Base-by-base conservation (phyloP, 2,113 vertebrate species). In the Columba janthina region DNA sequence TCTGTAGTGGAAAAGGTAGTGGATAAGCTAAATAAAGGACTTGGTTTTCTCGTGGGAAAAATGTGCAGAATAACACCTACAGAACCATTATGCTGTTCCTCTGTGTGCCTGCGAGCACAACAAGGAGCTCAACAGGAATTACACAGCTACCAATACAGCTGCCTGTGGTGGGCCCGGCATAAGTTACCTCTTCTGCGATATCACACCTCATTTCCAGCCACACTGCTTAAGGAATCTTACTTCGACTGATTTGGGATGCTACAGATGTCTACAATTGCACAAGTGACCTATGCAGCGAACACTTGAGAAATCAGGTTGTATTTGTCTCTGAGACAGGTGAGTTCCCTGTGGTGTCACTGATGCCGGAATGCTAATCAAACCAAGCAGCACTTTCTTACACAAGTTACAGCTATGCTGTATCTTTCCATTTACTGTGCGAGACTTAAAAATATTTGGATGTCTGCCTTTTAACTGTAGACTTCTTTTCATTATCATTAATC, bases 281-380 rank as follows among this genome's bases (percentile, higher is more conserved):
- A 48, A 42, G 16, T 21, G 54, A 83, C 36, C 50, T 32, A 11
- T 0, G 0, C 54, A 46, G 44, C 19, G 44, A 38, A 32, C 15
- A 32, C 11, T 11, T 60, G 34, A 78, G 7, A 74, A 65, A 82
- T 5, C 0, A 1, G 31, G 14, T 46, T 22, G 6, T 15, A 40
- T 42, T 78, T 74, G 18, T 74, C 40, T 48, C 51, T 54, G 65
- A 36, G 34, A 74, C 29, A 32, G 13, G 15, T 71, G 28, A 56
- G 15, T 4, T 10, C 7, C 34, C 25, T 64, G 42, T 10, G 31
- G 29, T 10, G 40, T 17, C 42, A 2, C 4, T 0, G 0, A 9
- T 56, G 46, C 29, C 22, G 24, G 25, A 22, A 22, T 16, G 42
- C 44, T 62, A 86, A 56, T 12, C 28, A 57, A 72, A 75, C 6